Evolutionary conservation across 2,113 vertebrate species (phyloP).

Genomic region (Ceyx margarethae): DNA sequence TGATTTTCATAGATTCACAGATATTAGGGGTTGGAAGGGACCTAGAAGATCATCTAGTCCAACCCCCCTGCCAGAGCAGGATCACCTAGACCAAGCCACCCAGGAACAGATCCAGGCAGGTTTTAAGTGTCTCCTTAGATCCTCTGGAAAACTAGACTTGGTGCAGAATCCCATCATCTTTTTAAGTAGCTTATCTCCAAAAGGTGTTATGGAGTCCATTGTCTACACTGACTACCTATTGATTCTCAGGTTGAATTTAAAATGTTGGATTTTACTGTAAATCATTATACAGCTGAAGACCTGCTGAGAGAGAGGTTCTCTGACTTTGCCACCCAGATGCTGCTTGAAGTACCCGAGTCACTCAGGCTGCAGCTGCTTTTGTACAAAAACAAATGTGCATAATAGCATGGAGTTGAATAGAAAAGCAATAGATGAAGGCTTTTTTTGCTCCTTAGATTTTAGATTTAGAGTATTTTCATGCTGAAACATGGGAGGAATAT

Average conservation of each 20-base stretch:
- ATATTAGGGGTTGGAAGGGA: too few relatives aligned
- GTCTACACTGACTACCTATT: neutral
- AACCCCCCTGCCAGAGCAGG: too few relatives aligned
- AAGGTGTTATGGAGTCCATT: neutral
- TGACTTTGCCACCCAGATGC: neutral
- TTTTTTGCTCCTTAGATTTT: neutral
- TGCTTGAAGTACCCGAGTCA: neutral
- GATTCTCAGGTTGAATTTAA: neutral
- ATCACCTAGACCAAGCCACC: too few relatives aligned
- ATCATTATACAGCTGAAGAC: neutral
- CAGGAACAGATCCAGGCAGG: too few relatives aligned
- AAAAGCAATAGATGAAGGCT: neutral
- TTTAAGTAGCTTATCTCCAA: neutral
- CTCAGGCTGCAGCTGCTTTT: neutral
- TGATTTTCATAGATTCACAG: neutral
- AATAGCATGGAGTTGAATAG: neutral
- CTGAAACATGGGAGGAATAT: neutral
- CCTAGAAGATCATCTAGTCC: too few relatives aligned
- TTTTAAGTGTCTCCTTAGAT: neutral
- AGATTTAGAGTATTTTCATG: neutral
- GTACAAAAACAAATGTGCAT: neutral
- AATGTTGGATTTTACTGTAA: neutral
- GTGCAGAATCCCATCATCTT: neutral
- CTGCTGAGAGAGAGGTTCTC: neutral
- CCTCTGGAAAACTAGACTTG: neutral